Evolutionary conservation across 2,113 vertebrate genomes (phyloP), one percentile per base, ranked within the genome.

Genomic region (Corydoras sp.): DNA sequence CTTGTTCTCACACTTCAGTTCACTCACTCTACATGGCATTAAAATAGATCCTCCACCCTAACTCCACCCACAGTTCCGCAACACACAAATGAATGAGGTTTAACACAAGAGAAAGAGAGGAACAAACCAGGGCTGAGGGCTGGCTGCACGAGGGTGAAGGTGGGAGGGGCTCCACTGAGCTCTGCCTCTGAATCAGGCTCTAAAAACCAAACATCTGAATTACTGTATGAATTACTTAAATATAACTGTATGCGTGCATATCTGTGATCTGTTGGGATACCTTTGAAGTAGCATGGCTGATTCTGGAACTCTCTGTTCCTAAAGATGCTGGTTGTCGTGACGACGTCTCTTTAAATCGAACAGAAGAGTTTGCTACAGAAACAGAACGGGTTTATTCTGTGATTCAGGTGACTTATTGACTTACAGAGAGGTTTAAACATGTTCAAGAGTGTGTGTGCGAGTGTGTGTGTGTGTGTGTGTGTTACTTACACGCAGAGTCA

Each of bases 401-500:
- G 35, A 43, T 43, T 43, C 35, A 43, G 35, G 4, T 5, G 35
- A 43, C 35, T 43, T 43, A 43, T 43, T 43, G 4, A 43, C 35
- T 5, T 43, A 43, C 7, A 43, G 7, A 43, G 35, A 43, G 35
- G 35, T 43, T 8, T 43, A 43, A 43, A 43, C 4, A 5, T 4
- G 4, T 43, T 43, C 35, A 43, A 8, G 13, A 50, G n/a, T 71
- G 60, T 32, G 18, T 13, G 55, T 59, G 62, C 15, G 62, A n/a
- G 43, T 49, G 56, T 29, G 56, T 30, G 43, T 30, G 43, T 48
- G 56, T 4, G 35, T 29, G 24, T 29, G 13, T 32, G 10, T 62
- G 65, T 56, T 62, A 92, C 94, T 51, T 89, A 97, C 94, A 91
- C 2, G 89, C 83, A 0, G 89, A 91, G 83, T 92, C 89, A 0